Conservation (phyloP, 1,140 invertebrate genomes). For the Diachasmimorpha longicaudata region DNA sequence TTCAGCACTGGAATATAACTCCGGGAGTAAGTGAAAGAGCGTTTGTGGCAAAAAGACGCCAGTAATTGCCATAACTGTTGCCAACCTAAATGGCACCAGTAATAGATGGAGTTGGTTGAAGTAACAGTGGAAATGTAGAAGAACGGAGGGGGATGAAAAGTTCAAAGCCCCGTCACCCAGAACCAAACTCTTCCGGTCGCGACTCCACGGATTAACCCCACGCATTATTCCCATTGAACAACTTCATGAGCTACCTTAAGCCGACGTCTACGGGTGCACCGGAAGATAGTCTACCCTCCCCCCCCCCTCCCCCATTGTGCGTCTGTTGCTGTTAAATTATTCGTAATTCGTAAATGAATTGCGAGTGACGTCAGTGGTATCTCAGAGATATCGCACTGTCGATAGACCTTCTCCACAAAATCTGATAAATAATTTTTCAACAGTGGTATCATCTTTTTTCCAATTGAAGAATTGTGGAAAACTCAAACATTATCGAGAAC, state of each 20-base stretch:
- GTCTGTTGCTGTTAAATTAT: not conserved
- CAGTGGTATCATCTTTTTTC: not conserved
- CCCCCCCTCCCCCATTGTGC: not conserved
- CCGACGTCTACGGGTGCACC: not conserved
- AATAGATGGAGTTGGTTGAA: not conserved
- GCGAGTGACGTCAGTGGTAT: no score
- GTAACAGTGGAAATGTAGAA: not conserved
- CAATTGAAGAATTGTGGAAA: not conserved
- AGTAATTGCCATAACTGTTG: not conserved
- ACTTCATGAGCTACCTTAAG: conserved; percentile 12
- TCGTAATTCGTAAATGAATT: no score
- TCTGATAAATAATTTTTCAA: no score
- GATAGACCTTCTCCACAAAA: no score
- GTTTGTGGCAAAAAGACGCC: not conserved
- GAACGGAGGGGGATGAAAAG: conserved; percentile 17
- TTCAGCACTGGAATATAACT: not conserved
- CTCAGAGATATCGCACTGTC: no score
- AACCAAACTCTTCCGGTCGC: conserved; percentile 12
- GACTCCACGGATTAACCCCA: conserved; percentile 6
- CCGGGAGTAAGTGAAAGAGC: not conserved
- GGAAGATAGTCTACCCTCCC: not conserved
- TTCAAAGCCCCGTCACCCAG: conserved; percentile 21
- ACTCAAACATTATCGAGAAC: not conserved
- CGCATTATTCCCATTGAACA: conserved; percentile 25
- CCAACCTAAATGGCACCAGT: not conserved